Conservation (phyloP, 2,888 invertebrate species). For the Chouioia cunea region DNA sequence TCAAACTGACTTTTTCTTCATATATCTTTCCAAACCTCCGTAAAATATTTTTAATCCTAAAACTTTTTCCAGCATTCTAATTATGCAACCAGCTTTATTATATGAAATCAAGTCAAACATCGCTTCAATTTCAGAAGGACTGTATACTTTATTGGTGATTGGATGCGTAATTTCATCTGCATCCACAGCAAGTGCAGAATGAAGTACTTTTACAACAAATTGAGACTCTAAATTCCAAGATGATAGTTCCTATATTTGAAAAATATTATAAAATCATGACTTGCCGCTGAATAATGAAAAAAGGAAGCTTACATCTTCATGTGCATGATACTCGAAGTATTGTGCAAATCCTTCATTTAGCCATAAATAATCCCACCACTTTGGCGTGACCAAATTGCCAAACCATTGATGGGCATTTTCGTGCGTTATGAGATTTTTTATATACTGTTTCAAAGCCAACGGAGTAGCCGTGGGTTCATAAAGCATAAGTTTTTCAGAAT, state of each 20-base stretch:
- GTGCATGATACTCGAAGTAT: slow-evolving; percentile 76
- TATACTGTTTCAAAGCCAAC: slow-evolving; percentile 72
- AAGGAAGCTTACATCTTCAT: slow-evolving; percentile 10
- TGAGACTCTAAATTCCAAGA: slow-evolving; percentile 76
- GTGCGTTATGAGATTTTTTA: slow-evolving; percentile 79
- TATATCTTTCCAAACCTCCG: slow-evolving; percentile 72
- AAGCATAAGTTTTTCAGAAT: slow-evolving; percentile 68
- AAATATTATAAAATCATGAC: too few relatives aligned
- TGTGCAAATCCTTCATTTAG: slow-evolving; percentile 81
- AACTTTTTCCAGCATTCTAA: slow-evolving; percentile 78
- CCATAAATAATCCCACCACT: slow-evolving; percentile 83
- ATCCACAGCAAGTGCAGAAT: slow-evolving; percentile 74
- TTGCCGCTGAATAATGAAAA: slow-evolving; percentile 6
- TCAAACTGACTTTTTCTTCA: slow-evolving; percentile 70
- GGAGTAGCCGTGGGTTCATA: slow-evolving; percentile 68
- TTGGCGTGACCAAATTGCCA: slow-evolving; percentile 81
- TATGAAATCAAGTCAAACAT: slow-evolving; percentile 79
- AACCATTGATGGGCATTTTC: slow-evolving; percentile 89
- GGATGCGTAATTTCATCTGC: slow-evolving; percentile 73
- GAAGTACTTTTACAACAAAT: slow-evolving; percentile 79
- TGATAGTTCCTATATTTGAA: slow-evolving; percentile 61
- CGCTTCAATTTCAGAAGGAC: slow-evolving; percentile 72
- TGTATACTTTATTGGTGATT: slow-evolving; percentile 71
- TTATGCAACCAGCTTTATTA: slow-evolving; percentile 75
- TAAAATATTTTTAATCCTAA: slow-evolving; percentile 72